Conservation (phyloP, 2,797 vertebrate genomes). For the Bradypodion ventrale region DNA sequence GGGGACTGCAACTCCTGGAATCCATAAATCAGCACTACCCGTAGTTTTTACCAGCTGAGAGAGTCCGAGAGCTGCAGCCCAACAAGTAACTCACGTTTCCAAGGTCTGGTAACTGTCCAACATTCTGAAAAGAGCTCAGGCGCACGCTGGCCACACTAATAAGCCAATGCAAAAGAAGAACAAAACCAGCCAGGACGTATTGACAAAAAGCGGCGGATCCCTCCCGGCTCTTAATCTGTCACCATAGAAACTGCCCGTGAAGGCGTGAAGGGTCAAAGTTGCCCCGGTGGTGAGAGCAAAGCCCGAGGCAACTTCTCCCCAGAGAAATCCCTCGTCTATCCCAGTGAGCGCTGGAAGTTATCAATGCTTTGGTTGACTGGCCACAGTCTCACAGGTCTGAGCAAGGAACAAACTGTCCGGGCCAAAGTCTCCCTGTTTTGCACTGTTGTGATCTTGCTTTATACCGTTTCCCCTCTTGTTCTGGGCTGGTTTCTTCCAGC, state of each 20-base stretch:
- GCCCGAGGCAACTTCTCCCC: background rate
- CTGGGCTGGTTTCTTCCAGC: background rate
- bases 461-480: background rate
- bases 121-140: background rate
- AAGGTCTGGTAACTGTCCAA: background rate
- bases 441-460: background rate
- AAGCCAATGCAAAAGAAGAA: background rate
- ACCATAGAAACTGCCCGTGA: conserved; percentile 29
- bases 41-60: too few species aligned
- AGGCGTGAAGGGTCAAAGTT: conserved; percentile 25
- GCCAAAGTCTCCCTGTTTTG: background rate
- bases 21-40: too few species aligned
- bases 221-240: conserved; percentile 26
- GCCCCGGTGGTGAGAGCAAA: background rate
- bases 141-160: background rate
- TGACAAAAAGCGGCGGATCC: conserved; percentile 1
- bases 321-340: background rate
- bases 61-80: too few species aligned
- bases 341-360: background rate
- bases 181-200: conserved; percentile 8
- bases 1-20: background rate
- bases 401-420: background rate
- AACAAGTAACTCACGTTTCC: too few species aligned
- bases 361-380: background rate
- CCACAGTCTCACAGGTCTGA: background rate